Conservation (phyloP, 2,888 invertebrate species). For the Epinotia brunnichana region DNA sequence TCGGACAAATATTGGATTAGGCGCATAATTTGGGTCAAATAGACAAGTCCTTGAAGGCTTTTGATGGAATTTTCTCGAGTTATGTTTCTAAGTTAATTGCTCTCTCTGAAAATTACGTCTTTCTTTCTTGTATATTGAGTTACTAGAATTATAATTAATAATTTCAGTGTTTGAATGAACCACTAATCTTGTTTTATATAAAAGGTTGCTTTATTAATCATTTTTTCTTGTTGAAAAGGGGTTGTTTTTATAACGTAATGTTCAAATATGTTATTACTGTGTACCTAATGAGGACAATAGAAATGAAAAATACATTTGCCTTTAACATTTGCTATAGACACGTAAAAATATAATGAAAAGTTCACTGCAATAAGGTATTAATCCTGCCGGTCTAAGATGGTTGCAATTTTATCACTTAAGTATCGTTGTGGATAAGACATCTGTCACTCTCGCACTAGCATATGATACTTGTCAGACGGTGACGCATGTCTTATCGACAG, state of each 20-base stretch:
- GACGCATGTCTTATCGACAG: no score
- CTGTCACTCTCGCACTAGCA: no score
- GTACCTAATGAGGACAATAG: no score
- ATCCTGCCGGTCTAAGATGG: not conserved
- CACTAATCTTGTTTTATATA: conserved; percentile 14
- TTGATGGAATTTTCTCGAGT: conserved; percentile 58
- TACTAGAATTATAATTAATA: conserved; percentile 30
- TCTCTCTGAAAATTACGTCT: conserved; percentile 38
- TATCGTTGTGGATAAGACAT: no score
- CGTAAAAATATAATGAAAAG: no score
- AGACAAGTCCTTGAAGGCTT: conserved; percentile 71
- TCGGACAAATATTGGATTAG: conserved; percentile 79
- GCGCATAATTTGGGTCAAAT: conserved; percentile 73
- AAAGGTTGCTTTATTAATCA: conserved; percentile 1
- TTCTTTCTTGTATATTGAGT: conserved; percentile 33
- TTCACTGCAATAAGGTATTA: no score
- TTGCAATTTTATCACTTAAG: no score
- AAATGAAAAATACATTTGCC: no score
- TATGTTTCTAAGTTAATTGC: conserved; percentile 44
- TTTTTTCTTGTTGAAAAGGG: not conserved
- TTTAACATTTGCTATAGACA: no score
- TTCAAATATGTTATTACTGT: no score
- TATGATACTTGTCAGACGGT: no score
- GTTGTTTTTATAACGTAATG: not conserved
- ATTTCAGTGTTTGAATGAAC: conserved; percentile 12